A percentile compares a stretch with the other conserved stretches of the same genome.
Conservation (phyloP, 2,888 invertebrate species). For the Heliothis peltigera region DNA sequence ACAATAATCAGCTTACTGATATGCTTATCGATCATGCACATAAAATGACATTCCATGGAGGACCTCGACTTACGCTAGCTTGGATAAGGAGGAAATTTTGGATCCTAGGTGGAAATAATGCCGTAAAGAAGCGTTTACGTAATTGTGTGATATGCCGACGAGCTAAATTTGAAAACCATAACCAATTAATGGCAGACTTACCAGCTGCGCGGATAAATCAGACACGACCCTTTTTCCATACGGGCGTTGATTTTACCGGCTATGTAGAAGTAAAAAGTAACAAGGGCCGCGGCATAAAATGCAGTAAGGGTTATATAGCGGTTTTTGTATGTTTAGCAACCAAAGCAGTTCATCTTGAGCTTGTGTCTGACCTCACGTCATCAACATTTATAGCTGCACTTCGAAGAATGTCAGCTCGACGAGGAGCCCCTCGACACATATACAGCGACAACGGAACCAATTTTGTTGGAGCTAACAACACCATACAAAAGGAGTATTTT, state of each 20-base stretch:
- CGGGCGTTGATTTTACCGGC: slow-evolving; percentile 25
- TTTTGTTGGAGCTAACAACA: slow-evolving; percentile 20
- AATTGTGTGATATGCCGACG: background rate
- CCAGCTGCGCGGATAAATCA: slow-evolving; percentile 5
- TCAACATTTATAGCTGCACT: slow-evolving; percentile 40
- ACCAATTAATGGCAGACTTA: slow-evolving; percentile 16
- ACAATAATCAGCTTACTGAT: background rate
- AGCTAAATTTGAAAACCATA: background rate
- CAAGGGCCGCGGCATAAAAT: slow-evolving; percentile 31
- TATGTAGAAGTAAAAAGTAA: too few species aligned
- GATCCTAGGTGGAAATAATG: slow-evolving; percentile 5
- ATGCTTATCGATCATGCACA: slow-evolving; percentile 12
- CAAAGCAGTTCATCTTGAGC: slow-evolving; percentile 38
- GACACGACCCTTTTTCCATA: slow-evolving; percentile 10
- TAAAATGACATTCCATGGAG: slow-evolving; percentile 11
- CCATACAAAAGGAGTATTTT: slow-evolving; percentile 3
- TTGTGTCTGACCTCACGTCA: slow-evolving; percentile 37
- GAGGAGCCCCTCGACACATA: slow-evolving; percentile 30
- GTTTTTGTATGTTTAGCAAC: slow-evolving; percentile 27
- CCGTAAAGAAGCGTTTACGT: slow-evolving; percentile 1
- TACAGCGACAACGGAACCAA: slow-evolving; percentile 44
- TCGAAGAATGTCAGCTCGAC: slow-evolving; percentile 25
- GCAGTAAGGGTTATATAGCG: slow-evolving; percentile 33
- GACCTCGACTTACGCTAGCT: slow-evolving; percentile 6
- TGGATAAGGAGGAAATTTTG: slow-evolving; percentile 13